phyloP scores from a whole-genome alignment of 2,113 vertebrate species.

The Pachycephala philippinensis region DNA sequence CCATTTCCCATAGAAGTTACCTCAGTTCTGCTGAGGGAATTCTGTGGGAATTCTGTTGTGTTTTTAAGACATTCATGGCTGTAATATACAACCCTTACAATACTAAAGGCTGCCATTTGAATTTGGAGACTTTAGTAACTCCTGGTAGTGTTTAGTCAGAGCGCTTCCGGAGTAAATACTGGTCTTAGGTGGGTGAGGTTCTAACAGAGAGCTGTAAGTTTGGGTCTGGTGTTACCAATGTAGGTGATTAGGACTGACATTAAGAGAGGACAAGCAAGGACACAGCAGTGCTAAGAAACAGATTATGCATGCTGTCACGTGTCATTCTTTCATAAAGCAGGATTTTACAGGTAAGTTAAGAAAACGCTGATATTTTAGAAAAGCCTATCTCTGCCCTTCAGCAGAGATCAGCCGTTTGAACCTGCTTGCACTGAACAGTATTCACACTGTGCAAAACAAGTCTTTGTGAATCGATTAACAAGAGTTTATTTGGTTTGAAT shows the following conservation, averaged over 20 bases:
- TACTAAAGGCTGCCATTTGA: background rate
- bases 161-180: background rate
- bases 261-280: background rate
- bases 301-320: background rate
- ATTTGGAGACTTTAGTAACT: background rate
- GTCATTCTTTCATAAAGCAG: background rate
- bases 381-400: background rate
- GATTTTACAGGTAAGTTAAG: background rate
- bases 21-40: background rate
- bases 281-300: background rate
- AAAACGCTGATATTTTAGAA: background rate
- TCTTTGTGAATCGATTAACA: background rate
- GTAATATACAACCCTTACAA: background rate
- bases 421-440: background rate
- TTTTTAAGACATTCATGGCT: background rate
- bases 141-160: background rate
- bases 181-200: background rate
- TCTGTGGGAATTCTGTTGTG: background rate
- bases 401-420: background rate
- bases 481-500: background rate
- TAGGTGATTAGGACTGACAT: background rate
- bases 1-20: background rate
- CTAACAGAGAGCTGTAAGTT: background rate
- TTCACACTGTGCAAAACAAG: background rate
- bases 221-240: background rate